phyloP scores from a whole-genome alignment of 2,888 invertebrate species.

The Drosophila infuscata region DNA sequence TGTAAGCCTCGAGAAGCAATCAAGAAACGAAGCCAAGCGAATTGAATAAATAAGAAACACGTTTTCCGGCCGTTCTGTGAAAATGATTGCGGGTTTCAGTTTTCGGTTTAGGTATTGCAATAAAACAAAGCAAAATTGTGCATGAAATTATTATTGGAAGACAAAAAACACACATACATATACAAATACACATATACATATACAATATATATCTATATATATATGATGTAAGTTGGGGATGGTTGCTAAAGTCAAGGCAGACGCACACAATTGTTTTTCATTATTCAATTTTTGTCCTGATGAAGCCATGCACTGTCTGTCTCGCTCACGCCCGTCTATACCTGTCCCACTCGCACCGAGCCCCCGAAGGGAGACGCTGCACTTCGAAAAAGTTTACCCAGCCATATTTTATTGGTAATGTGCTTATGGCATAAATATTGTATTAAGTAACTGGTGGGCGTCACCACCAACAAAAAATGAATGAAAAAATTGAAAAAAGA shows the following conservation, averaged over 20 bases:
- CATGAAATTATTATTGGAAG: constrained; percentile 74
- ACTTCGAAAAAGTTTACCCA: constrained; percentile 65
- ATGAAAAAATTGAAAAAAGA: constrained; percentile 4
- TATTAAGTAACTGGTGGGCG: constrained; percentile 83
- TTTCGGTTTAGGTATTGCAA: constrained; percentile 32
- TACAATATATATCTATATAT: not conserved
- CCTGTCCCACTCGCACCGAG: not conserved
- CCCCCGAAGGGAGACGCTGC: constrained; percentile 32
- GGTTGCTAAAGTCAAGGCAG: constrained; percentile 52
- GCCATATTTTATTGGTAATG: constrained; percentile 82
- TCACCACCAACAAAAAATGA: constrained; percentile 63
- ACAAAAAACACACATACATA: constrained; percentile 16
- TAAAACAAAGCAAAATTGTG: constrained; percentile 78
- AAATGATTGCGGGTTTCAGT: not conserved
- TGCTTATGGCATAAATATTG: constrained; percentile 82
- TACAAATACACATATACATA: not conserved
- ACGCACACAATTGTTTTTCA: constrained; percentile 81
- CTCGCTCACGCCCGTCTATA: constrained; percentile 14
- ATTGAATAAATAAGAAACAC: constrained; percentile 79
- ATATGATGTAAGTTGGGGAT: constrained; percentile 4
- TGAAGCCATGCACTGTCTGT: constrained; percentile 43
- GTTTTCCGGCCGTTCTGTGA: constrained; percentile 31
- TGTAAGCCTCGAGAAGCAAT: constrained; percentile 65
- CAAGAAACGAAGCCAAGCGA: constrained; percentile 81
- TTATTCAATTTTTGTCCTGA: constrained; percentile 77